phyloP scores from a whole-genome alignment of 2,113 vertebrate genomes.

The Himantopus leucocephalus region DNA sequence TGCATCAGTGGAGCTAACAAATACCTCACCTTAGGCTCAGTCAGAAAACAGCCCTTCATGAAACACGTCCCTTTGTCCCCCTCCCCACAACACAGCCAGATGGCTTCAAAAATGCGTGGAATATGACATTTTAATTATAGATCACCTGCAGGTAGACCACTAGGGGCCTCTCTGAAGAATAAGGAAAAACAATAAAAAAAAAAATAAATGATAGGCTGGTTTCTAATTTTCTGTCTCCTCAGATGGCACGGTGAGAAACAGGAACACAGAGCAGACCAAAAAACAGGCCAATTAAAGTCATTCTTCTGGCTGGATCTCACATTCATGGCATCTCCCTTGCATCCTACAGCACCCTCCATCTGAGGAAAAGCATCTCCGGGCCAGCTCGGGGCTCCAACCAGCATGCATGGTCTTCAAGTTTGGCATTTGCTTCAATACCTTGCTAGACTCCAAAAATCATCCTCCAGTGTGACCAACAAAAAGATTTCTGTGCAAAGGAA shows the following conservation, averaged over 20 bases:
- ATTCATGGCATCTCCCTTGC: not conserved
- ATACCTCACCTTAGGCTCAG: fast-evolving
- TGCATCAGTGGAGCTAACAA: not conserved
- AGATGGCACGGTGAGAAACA: not conserved
- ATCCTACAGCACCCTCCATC: not conserved
- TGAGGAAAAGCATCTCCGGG: not conserved
- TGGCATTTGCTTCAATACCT: not conserved
- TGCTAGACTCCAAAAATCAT: not conserved
- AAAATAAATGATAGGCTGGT: not conserved
- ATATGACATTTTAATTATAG: not conserved
- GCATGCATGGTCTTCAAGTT: fast-evolving
- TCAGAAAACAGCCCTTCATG: not conserved
- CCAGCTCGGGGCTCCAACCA: not conserved
- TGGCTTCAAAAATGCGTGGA: not conserved
- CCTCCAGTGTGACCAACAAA: fast-evolving
- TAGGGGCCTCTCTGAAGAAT: not conserved
- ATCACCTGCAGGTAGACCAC: not conserved
- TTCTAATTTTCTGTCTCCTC: not conserved
- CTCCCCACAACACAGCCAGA: not conserved
- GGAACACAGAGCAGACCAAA: not conserved
- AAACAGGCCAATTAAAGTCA: not conserved
- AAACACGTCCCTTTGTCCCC: fast-evolving
- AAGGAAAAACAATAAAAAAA: not conserved
- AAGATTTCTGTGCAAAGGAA: not conserved
- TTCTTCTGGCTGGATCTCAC: not conserved